phyloP scores from a whole-genome alignment of 2,113 vertebrate genomes.

The Alligator mississippiensis region DNA sequence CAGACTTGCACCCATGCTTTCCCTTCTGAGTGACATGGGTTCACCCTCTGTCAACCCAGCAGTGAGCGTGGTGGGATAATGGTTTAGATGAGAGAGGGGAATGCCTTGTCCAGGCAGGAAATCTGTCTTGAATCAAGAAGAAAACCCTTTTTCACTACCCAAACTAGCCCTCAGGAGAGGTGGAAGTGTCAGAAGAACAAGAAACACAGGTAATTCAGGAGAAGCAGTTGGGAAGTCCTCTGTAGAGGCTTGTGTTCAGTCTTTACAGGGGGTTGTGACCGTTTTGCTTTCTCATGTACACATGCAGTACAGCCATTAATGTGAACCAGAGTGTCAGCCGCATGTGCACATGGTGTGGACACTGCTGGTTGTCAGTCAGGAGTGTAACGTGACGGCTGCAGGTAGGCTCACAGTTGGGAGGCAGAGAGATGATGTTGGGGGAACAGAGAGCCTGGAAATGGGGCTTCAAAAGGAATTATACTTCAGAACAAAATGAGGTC shows the following conservation, averaged over 20 bases:
- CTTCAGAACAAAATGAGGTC: background rate
- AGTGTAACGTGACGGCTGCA: background rate
- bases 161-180: background rate
- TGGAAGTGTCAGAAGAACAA: background rate
- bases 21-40: background rate
- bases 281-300: slow-evolving; percentile 1
- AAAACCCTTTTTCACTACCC: background rate
- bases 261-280: background rate
- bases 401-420: background rate
- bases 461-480: background rate
- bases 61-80: background rate
- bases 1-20: background rate
- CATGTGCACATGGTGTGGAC: background rate
- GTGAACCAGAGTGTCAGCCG: background rate
- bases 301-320: background rate
- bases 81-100: background rate
- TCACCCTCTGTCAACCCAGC: background rate
- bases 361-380: background rate
- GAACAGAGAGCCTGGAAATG: background rate
- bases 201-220: background rate
- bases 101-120: background rate
- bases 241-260: background rate
- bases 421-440: background rate
- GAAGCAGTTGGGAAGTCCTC: background rate
- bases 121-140: background rate